A percentile compares a stretch with the other conserved stretches of the same genome.
Evolutionary conservation across 2,888 invertebrate species (phyloP).

Genomic region (Phalera bucephala): DNA sequence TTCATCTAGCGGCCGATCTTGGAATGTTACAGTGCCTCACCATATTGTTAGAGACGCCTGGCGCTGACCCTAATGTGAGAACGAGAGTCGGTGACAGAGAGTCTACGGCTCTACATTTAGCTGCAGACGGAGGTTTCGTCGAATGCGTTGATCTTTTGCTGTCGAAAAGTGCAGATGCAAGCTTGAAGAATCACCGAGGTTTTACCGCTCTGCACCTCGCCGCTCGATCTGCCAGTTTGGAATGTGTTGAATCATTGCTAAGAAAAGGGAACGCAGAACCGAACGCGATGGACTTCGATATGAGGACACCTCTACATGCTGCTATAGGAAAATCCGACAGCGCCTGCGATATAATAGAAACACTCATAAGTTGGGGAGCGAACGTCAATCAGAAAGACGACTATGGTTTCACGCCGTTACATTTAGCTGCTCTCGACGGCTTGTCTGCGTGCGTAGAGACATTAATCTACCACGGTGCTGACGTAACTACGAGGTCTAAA

Average conservation of each 20-base stretch:
- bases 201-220: constrained; percentile 94
- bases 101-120: constrained; percentile 91
- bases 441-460: constrained; percentile 93
- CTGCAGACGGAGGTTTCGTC: constrained; percentile 93
- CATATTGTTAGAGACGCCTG: constrained; percentile 88
- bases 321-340: constrained; percentile 92
- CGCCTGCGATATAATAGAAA: constrained; percentile 91
- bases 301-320: constrained; percentile 91
- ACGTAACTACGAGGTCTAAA: constrained; percentile 94
- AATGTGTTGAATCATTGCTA: constrained; percentile 90
- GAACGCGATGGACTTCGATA: constrained; percentile 91
- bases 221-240: constrained; percentile 89
- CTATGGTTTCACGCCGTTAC: constrained; percentile 93
- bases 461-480: constrained; percentile 92
- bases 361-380: constrained; percentile 90
- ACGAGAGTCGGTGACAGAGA: constrained; percentile 88
- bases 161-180: constrained; percentile 89
- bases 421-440: constrained; percentile 93
- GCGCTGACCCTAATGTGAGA: constrained; percentile 87
- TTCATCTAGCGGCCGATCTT: constrained; percentile 91
- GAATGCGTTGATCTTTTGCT: constrained; percentile 91
- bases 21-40: constrained; percentile 89
- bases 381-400: constrained; percentile 93
- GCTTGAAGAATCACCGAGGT: constrained; percentile 88
- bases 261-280: constrained; percentile 90